Evolutionary conservation across 2,888 invertebrate species (phyloP).

Genomic region (Leucophenga montana): DNA sequence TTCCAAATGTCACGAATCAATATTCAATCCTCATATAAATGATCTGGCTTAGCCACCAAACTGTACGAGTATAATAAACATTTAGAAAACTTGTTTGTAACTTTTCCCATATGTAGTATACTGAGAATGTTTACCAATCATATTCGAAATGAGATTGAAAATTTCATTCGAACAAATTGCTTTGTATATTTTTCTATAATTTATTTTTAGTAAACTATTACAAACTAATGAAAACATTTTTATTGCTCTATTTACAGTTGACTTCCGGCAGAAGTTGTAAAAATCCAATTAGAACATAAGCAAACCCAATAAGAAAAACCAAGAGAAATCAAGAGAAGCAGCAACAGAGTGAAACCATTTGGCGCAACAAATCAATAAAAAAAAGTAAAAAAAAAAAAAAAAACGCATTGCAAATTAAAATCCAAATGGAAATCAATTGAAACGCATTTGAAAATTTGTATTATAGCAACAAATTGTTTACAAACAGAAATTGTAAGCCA

Average conservation of each 20-base stretch:
- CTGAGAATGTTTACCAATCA: too few species aligned
- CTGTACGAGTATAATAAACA: too few species aligned
- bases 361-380: conserved; percentile 30
- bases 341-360: conserved; percentile 20
- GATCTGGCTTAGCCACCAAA: too few species aligned
- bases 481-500: conserved; percentile 10
- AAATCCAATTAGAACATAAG: conserved; percentile 10
- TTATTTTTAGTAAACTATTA: not conserved
- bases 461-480: conserved; percentile 8
- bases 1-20: too few species aligned
- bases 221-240: conserved; percentile 46
- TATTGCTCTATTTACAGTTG: conserved; percentile 54
- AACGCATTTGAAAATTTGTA: conserved; percentile 19
- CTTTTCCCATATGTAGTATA: too few species aligned
- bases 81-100: too few species aligned
- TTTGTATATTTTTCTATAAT: not conserved
- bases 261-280: conserved; percentile 60
- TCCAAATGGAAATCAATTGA: not conserved
- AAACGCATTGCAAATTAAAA: conserved; percentile 14
- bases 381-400: not conserved
- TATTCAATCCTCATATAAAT: too few species aligned
- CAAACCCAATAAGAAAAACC: not conserved
- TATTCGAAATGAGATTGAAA: too few species aligned
- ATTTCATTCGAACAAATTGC: too few species aligned
- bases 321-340: too few species aligned